phyloP scores from a whole-genome alignment of 2,797 vertebrate species.

The Manis crassicaudata region DNA sequence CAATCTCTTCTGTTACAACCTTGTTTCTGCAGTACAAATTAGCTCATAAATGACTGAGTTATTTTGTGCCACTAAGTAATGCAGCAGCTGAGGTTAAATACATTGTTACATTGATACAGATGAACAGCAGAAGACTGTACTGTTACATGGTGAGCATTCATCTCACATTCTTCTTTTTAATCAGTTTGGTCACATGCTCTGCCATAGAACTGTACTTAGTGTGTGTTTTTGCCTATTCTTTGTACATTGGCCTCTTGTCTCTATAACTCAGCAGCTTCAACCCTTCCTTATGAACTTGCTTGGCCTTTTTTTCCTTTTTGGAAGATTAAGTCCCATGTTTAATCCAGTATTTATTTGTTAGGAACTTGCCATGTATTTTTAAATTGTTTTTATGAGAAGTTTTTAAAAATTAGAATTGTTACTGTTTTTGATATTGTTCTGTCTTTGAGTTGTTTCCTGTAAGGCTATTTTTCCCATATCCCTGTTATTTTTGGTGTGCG shows the following conservation, averaged over 20 bases:
- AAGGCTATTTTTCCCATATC: not conserved
- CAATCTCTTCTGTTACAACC: not conserved
- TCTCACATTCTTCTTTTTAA: not conserved
- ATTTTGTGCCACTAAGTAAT: conserved; percentile 22
- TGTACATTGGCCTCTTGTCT: not conserved
- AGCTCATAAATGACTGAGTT: not conserved
- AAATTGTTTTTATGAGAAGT: not conserved
- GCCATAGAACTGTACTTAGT: not conserved
- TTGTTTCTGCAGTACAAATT: conserved; percentile 39
- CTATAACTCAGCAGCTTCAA: not conserved
- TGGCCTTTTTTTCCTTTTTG: not conserved
- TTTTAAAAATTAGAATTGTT: not conserved
- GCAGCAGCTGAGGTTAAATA: not conserved
- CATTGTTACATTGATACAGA: not conserved
- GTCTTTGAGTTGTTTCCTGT: not conserved
- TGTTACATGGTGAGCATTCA: not conserved
- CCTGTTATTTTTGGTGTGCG: not conserved
- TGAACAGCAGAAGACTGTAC: not conserved
- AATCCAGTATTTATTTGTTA: conserved; percentile 23
- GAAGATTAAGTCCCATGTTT: not conserved
- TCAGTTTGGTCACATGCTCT: not conserved
- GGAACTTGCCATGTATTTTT: not conserved
- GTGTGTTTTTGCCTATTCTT: not conserved
- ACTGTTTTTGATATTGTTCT: not conserved
- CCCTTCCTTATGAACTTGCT: not conserved